These are phyloP conservation scores for Caenorhabditis briggsae DNA, from an alignment of 1,140 invertebrate genomes.

Conservation along the genomic window DNA sequence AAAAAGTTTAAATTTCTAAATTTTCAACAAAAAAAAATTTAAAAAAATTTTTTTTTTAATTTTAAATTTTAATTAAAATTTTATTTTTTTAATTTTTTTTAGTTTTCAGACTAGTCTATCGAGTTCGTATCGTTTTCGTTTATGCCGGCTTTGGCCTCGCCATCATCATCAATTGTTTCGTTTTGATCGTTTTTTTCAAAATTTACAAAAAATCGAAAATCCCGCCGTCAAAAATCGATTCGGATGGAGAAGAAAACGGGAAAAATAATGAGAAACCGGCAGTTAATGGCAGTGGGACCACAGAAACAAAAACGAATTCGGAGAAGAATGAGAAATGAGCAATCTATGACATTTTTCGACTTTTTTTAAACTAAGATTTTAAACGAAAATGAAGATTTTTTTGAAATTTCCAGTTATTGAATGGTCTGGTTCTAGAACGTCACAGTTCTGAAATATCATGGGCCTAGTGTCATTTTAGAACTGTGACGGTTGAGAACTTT, in stretches of 20 bases:
- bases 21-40: too few relatives aligned
- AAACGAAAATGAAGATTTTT: too few relatives aligned
- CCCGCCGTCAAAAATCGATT: not conserved
- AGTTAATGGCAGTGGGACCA: too few relatives aligned
- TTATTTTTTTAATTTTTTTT: not conserved
- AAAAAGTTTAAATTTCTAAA: too few relatives aligned
- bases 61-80: too few relatives aligned
- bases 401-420: too few relatives aligned
- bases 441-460: too few relatives aligned
- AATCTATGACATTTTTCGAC: not conserved
- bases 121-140: not conserved
- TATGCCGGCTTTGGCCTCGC: not conserved
- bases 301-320: not conserved
- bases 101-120: not conserved
- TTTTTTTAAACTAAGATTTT: too few relatives aligned
- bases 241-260: not conserved
- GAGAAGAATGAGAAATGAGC: not conserved
- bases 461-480: too few relatives aligned
- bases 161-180: not conserved
- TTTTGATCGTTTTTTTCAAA: not conserved
- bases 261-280: not conserved
- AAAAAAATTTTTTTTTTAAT: too few relatives aligned
- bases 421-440: too few relatives aligned
- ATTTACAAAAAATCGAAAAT: not conserved
- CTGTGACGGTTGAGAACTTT: too few relatives aligned